Conservation (phyloP, 1,140 invertebrate genomes). For the Trichoplusia ni region DNA sequence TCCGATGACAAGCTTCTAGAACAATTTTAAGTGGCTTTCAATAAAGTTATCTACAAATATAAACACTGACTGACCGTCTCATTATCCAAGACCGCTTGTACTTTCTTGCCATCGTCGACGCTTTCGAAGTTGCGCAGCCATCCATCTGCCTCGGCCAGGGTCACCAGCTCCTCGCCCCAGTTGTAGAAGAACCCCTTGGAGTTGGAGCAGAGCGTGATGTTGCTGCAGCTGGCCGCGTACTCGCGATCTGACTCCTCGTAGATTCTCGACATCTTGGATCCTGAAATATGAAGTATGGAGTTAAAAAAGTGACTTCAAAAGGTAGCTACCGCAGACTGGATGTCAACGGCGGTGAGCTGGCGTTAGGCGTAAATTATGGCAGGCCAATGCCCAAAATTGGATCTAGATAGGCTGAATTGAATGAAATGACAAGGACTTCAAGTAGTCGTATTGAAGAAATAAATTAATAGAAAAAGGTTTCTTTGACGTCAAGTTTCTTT, state of each 20-base stretch:
- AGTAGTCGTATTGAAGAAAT: too few species aligned
- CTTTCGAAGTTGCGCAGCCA: conserved; percentile 82
- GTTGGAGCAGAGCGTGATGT: conserved; percentile 83
- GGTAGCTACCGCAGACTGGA: too few species aligned
- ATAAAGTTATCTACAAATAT: neutral
- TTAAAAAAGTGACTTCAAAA: neutral
- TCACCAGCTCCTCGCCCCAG: conserved; percentile 78
- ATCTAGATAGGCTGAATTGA: too few species aligned
- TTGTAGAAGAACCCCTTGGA: conserved; percentile 83
- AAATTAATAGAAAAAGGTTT: too few species aligned
- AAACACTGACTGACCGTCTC: conserved; percentile 61
- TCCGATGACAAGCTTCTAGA: too few species aligned
- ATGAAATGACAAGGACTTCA: too few species aligned
- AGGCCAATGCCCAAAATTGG: too few species aligned
- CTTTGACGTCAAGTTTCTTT: too few species aligned
- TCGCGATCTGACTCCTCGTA: conserved; percentile 58
- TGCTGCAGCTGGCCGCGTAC: conserved; percentile 79
- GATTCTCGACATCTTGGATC: conserved; percentile 51
- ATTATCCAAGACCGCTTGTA: conserved; percentile 77
- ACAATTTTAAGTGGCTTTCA: too few species aligned
- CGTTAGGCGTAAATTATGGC: too few species aligned
- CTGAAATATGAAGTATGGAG: conserved; percentile 29
- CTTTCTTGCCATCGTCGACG: conserved; percentile 76
- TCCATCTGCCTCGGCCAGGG: conserved; percentile 65
- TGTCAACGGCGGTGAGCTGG: too few species aligned